Base-by-base conservation (phyloP, 2,113 vertebrate species). In the Chaenogobius annularis region DNA sequence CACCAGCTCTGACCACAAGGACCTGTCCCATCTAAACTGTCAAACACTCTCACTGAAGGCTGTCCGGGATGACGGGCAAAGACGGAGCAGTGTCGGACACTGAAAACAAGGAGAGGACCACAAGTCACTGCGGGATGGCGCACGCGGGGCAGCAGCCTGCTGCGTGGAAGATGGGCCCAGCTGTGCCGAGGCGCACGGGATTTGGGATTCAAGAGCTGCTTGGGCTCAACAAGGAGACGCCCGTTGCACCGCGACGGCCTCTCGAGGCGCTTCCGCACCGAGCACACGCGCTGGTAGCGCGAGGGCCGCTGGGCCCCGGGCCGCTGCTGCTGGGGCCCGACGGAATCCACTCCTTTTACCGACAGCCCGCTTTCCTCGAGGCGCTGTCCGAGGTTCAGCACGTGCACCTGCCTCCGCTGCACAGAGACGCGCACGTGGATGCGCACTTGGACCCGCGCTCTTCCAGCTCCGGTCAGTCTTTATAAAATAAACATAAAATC, bases 131-230 rank as follows among this genome's bases (percentile, higher is more conserved):
- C 48, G 58, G 72, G 35, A 69, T 85, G 56, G 88, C 83, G 72
- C 84, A 81, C 76, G 81, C 77, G 58, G 85, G 77, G 15, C 17
- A 81, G 61, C 83, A 89, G 66, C 81, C 76, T 58, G 77, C 88
- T 59, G 75, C 8, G 56, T 87, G 89, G 77, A 94, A 93, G 78
- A 93, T 81, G 79, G 83, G 85, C 66, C 85, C 89, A 69, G 78
- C 93, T 65, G 89, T 90, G 77, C 94, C 94, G 75, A 91, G 96
- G 80, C 97, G 96, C 93, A 98, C 96, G 0, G 97, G 97, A 40
- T 99, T 99, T 81, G 97, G 97, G 74, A 99, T 98, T 83, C 97
- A 98, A 90, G 97, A 99, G 92, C 96, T 99, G 83, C 92, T 98
- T 83, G 97, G 97, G 62, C 94, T 98, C 83, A 98, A 97, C 91